Evolutionary conservation across 2,113 vertebrate genomes (phyloP), one percentile per base, ranked within the genome.

Genomic region (Bombycilla garrulus): DNA sequence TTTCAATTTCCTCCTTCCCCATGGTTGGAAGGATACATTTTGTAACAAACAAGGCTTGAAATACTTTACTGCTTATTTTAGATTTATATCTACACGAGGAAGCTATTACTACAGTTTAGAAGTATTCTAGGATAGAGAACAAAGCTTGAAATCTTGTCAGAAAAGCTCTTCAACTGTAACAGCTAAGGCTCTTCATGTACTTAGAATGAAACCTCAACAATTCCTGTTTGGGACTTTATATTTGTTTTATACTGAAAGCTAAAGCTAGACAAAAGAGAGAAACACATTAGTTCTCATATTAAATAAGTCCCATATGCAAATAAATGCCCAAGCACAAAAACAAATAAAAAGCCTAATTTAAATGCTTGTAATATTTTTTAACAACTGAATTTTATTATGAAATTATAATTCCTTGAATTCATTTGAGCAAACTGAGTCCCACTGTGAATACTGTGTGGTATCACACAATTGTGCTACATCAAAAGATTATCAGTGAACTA

Each of bases 31-130:
- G 38, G 54, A 69, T 22, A 65, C 16, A 47, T 77, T 88, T 90
- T 69, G 13, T 65, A 93, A 80, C 33, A 80, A 96, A 71, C 36
- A 82, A 72, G 33, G 36, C 81, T 72, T 92, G 85, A 96, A 94
- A 93, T 20, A 38, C 26, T 92, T 81, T 78, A 84, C 42, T 67
- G 74, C 71, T 96, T 95, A 84, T 84, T 91, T 91, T 81, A 89
- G 64, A 86, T 91, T 74, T 84, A 5, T 33, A 93, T 69, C 85
- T 72, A 92, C 88, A 95, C 61, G 23, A 96, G 74, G 81, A 94
- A 94, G 70, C 65, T 76, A 95, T 93, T 92, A 82, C 25, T 40
- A 69, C 2, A 4, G 57, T 64, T 90, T 35, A 72, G 70, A 88
- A 91, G 28, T 80, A 72, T 12, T 87, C 36, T 48, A 71, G 40